Base-by-base conservation (phyloP, 2,888 invertebrate genomes). In the Drosophila tripunctata region DNA sequence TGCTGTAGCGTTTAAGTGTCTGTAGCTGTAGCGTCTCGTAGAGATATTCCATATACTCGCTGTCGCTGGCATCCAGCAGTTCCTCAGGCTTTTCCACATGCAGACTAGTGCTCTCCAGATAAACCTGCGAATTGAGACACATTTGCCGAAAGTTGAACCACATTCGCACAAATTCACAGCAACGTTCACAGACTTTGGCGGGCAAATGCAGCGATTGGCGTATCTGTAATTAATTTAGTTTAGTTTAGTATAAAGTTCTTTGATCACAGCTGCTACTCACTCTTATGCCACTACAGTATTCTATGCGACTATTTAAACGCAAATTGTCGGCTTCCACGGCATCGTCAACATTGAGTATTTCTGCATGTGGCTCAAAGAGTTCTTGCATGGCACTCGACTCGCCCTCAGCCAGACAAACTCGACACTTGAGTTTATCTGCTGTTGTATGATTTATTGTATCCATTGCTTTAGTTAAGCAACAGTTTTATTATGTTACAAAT, bases 141-240 rank as follows among this genome's bases (percentile, higher is more conserved):
- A 91, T 76, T 62, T 89, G 83, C 0, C 90, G 90, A 45, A 91
- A 90, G 15, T 79, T 89, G 24, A 71, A 86, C 77, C 90, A 90
- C 69, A 90, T 88, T 10, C 78, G 67, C 0, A 89, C 73, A 38
- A 90, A 87, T 30, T 89, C 87, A 5, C 67, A 85, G 51, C 90
- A 90, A 7, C 78, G 83, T 10, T 70, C 64, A 54, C 90, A 90
- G 19, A 87, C 88, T 7, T 79, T 85, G 0, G 78, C 57, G 0
- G 90, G 89, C 58, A 90, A 50, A 22, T 73, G 56, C 3, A 31
- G 4, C 1, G 76, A 68, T 3, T 43, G 36, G 1, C 67, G 72
- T 14, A 82, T 57, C 80, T 80, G 15, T 7, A 7, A 8, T 8
- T 4, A 7, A 0, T 2, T 0, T 1, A 12, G 7, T 12, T 17